Evolutionary conservation across 2,888 invertebrate species (phyloP), one percentile per base, ranked within the genome.

Genomic region (Dugesia japonica): DNA sequence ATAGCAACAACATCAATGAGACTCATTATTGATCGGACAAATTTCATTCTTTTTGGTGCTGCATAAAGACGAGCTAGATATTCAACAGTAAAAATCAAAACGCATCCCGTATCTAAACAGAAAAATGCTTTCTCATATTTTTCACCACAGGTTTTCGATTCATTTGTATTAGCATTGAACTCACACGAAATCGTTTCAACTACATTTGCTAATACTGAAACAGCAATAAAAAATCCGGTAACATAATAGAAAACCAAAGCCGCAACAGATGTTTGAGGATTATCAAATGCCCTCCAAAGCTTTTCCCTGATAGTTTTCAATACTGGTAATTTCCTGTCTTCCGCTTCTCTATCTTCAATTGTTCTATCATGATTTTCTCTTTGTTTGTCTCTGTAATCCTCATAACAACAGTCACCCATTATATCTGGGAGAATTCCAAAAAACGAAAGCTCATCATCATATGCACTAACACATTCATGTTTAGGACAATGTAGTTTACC

Each of bases 221-320:
- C 94, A n/a, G 98, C 97, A 82, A 98, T 98, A 87, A 98, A 98
- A 87, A 97, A 98, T 76, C 98, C 98, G 72, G 98, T 98, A 79
- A 98, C 98, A 86, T 98, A 98, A 86, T 98, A 98, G 86, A 99
- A 98, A 79, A 99, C 97, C 81, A 98, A 88, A n/a, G 98, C 98
- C 4, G 95, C 91, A 56, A 97, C 98, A 78, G 94, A 94, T 78
- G 94, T 94, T 87, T 98, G 97, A 31, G 85, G 98, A 87, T 98
- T 98, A 86, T 99, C 97, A 85, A 99, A 99, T 73, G 98, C 97
- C 81, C 95, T 88, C 98, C 98, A 98, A 94, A 99, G 94, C 86
- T 92, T 91, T 85, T 95, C 83, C 75, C 84, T 80, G 72, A 91
- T 80, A 92, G 88, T 84, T 26, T 80, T 80, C 17, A 81, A 81